Evolutionary conservation across 1,140 invertebrate species (phyloP), one percentile per base, ranked within the genome.

Genomic region (Protaetia brevitarsis): DNA sequence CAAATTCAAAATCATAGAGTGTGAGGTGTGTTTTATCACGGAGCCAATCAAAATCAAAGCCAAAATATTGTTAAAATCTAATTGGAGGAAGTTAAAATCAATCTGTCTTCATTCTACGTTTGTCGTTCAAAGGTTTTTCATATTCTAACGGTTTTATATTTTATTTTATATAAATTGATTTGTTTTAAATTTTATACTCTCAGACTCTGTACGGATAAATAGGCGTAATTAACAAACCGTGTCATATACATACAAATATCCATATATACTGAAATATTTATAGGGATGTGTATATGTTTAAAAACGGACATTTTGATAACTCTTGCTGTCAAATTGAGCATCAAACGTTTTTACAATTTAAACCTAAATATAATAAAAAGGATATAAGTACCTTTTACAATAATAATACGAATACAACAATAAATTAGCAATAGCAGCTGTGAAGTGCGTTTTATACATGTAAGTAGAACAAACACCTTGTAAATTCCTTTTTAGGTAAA

Each of bases 251-350:
- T 3, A 7, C 21, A 19, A 8, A 2, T 34, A 21, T 60, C 21
- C 11, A 10, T 30, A 29, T 7, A 2, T 29, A 8, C 30, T 60
- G 26, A 30, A 30, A 16, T 60, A 29, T 29, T 30, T 60, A 27
- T 64, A 29, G 2, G 7, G 30, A 29, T 56, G 63, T 21, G 23
- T 37, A 21, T 60, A 60, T 13, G 13, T 64, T 64, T 64, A 29
- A 29, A 64, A 64, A 56, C 63, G 63, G 63, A 64, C 63, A 64
- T 64, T 64, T 64, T 64, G 63, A 64, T 63, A 61, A 34, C 21
- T 61, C 10, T 31, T 21, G 36, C 59, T 61, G 29, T 61, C 57
- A 29, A 59, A 59, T 10, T 51, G 19, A 19, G 41, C 16, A 51
- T 51, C 19, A 51, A 51, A 51, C 41, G 21, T 23, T 23, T 51